These are phyloP conservation scores for Rhinogobio ventralis DNA, from an alignment of 2,797 vertebrate genomes.

Conservation along the genomic window DNA sequence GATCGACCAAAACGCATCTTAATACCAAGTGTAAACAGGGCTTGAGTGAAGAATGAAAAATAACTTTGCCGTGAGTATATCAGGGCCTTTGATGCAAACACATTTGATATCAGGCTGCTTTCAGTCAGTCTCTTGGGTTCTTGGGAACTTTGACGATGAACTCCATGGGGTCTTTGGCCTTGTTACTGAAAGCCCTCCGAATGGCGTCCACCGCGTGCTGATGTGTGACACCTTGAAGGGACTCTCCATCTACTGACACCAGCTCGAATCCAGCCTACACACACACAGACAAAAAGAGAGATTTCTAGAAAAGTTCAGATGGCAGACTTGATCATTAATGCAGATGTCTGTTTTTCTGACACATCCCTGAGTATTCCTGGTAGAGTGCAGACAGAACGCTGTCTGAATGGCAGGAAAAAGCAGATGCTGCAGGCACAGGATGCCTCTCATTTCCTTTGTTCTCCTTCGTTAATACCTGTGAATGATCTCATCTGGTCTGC, in stretches of 20 bases:
- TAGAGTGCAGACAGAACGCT: constrained; percentile 2
- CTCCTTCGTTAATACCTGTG: constrained; percentile 50
- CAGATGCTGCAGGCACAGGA: constrained; percentile 43
- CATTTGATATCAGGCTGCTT: constrained; percentile 5
- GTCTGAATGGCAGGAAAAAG: constrained; percentile 52
- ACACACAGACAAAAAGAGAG: constrained; percentile 23
- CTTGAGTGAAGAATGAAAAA: background rate
- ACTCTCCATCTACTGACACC: constrained; percentile 89
- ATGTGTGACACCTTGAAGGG: constrained; percentile 90
- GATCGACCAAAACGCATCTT: too few relatives aligned
- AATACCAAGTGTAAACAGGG: too few relatives aligned
- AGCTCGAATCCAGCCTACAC: constrained; percentile 89
- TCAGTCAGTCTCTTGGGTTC: constrained; percentile 45
- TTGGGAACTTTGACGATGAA: constrained; percentile 89
- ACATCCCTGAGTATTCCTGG: constrained; percentile 34
- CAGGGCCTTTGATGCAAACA: background rate
- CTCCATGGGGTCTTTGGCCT: constrained; percentile 93
- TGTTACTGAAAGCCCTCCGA: constrained; percentile 91
- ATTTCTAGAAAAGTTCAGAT: constrained; percentile 26
- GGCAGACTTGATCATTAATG: background rate
- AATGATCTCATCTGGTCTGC: constrained; percentile 55
- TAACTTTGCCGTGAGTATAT: background rate
- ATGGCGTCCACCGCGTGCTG: constrained; percentile 92
- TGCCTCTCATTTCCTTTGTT: constrained; percentile 51
- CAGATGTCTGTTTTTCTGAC: constrained; percentile 29